Evolutionary conservation across 2,113 vertebrate genomes (phyloP), one percentile per base, ranked within the genome.

Genomic region (Noctilio leporinus): DNA sequence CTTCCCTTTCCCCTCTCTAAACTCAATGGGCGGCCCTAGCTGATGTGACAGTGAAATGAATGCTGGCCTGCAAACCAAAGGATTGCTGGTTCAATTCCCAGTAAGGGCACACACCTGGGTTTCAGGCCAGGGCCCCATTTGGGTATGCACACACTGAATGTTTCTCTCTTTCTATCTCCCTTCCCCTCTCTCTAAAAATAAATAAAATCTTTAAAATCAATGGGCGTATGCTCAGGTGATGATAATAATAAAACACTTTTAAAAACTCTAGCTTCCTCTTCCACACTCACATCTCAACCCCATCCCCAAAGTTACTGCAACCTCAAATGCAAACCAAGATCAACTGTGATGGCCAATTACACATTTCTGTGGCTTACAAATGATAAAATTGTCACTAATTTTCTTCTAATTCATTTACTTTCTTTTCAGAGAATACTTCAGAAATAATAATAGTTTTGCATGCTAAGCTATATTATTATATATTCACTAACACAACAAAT

Each of bases 391-490:
- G 45, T 75, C 11, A 57, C 35, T 82, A 62, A 53, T 73, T 83
- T 96, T 89, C 55, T 92, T 20, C 84, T 76, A 94, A 83, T 55
- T 45, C 55, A 75, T 62, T 70, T 69, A 69, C 30, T 81, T 95
- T 40, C 3, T 64, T 77, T 59, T 35, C 43, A 16, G 59, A 89
- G 55, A 45, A 33, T 64, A 78, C 55, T 53, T 89, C 40, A 89
- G 59, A 83, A 49, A 16, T 59, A 86, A 65, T 59, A n/a, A 86
- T 28, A 45, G 20, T 10, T 40, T 86, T 57, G 30, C 3, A 80
- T 51, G 24, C 49, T 10, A 80, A 45, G 24, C 49, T 10, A 43
- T 22, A 33, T 76, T 43, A 72, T 72, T 55, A 87, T 24, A 70
- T 53, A 40, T 33, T 40, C 30, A 86, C 47, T 81, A 51, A n/a